phyloP scores from a whole-genome alignment of 2,113 vertebrate species.

The Dendrocopos noguchii region DNA sequence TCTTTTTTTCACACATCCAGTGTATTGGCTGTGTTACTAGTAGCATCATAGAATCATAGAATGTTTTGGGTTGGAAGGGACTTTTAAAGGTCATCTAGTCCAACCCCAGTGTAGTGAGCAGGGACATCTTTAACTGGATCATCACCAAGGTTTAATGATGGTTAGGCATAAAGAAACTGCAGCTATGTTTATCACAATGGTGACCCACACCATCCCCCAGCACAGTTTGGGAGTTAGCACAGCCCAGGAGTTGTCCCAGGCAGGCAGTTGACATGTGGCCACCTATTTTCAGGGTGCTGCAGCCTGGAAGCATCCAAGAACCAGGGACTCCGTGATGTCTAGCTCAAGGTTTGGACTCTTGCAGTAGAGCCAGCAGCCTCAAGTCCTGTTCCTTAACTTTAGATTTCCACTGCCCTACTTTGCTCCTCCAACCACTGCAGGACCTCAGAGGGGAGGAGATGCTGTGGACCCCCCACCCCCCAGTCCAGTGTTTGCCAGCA shows the following conservation, averaged over 20 bases:
- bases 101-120: too few species aligned
- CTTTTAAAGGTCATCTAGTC: too few species aligned
- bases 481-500: not conserved
- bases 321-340: not conserved
- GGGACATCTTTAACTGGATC: too few species aligned
- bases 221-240: not conserved
- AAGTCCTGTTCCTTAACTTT: not conserved
- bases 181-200: not conserved
- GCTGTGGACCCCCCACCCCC: not conserved
- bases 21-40: not conserved
- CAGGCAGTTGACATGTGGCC: not conserved
- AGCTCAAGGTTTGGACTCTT: not conserved
- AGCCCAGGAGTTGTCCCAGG: not conserved
- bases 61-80: too few species aligned
- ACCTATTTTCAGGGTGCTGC: not conserved
- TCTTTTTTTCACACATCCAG: not conserved
- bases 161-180: not conserved
- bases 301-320: not conserved
- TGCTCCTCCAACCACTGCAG: not conserved
- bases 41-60: not conserved
- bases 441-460: not conserved
- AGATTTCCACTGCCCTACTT: not conserved
- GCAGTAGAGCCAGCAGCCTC: not conserved
- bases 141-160: not conserved
- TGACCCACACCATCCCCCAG: not conserved